Evolutionary conservation across 2,888 invertebrate species (phyloP).

Genomic region (Sphecodes monilicornis): DNA sequence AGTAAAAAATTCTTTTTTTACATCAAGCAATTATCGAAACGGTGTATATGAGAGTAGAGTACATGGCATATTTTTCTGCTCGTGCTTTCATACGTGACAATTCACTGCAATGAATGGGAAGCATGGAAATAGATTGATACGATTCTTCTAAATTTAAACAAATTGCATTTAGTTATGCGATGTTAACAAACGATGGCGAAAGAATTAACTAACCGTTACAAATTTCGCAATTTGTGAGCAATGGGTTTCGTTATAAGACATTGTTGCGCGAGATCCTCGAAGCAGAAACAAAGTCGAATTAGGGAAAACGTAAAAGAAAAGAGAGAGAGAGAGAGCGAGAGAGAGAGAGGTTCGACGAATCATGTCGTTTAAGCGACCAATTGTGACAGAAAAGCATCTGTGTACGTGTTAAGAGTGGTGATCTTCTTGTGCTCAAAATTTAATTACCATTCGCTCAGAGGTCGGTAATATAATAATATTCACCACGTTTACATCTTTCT

Average conservation of each 20-base stretch:
- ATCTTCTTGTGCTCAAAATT: conserved; percentile 23
- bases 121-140: conserved; percentile 34
- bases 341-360: conserved; percentile 28
- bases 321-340: background rate
- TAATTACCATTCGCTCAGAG: conserved; percentile 23
- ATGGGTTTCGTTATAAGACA: conserved; percentile 77
- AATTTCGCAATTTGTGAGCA: conserved; percentile 75
- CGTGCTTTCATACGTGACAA: conserved; percentile 56
- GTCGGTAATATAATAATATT: conserved; percentile 3
- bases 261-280: conserved; percentile 58
- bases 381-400: conserved; percentile 53
- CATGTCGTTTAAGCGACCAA: conserved; percentile 45
- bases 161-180: conserved; percentile 51
- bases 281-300: conserved; percentile 45
- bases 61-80: conserved; percentile 68
- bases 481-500: conserved; percentile 1
- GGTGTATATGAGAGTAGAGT: conserved; percentile 48
- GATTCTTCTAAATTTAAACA: conserved; percentile 55
- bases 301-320: conserved; percentile 21
- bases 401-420: conserved; percentile 58
- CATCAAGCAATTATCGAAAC: conserved; percentile 50
- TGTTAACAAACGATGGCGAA: conserved; percentile 51
- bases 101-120: conserved; percentile 40
- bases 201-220: conserved; percentile 50
- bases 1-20: conserved; percentile 58